Conservation (phyloP, 2,888 invertebrate species). For the Meteorus cinctellus region DNA sequence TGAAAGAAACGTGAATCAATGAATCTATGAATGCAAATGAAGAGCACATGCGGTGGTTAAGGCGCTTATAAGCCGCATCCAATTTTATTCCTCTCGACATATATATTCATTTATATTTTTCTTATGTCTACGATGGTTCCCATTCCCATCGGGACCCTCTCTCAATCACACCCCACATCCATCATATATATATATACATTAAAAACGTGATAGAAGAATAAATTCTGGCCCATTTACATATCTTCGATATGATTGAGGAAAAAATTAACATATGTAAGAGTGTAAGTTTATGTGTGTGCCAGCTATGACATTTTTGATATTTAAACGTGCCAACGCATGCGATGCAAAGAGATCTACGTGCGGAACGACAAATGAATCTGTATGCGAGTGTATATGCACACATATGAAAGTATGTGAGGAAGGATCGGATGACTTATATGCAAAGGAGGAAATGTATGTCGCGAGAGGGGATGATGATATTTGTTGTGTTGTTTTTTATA, state of each 20-base stretch:
- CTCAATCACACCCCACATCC: slow-evolving; percentile 31
- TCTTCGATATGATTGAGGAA: slow-evolving; percentile 67
- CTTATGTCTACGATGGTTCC: slow-evolving; percentile 60
- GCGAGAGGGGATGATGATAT: slow-evolving; percentile 5
- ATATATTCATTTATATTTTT: not conserved
- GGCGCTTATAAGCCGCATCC: slow-evolving; percentile 63
- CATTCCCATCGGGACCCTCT: slow-evolving; percentile 70
- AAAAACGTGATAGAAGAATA: slow-evolving; percentile 67
- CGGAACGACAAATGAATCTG: slow-evolving; percentile 43
- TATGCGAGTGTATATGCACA: slow-evolving; percentile 16
- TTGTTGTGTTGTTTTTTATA: not conserved
- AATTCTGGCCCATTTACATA: slow-evolving; percentile 73
- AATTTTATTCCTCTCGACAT: not conserved
- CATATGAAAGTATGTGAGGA: slow-evolving; percentile 47
- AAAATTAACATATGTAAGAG: slow-evolving; percentile 2
- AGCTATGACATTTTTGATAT: slow-evolving; percentile 61
- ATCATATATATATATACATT: slow-evolving; percentile 33
- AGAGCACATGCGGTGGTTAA: slow-evolving; percentile 68
- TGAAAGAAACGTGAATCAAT: slow-evolving; percentile 1
- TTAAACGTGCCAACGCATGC: slow-evolving; percentile 69
- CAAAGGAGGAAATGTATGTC: slow-evolving; percentile 40
- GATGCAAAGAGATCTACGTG: slow-evolving; percentile 55
- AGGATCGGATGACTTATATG: slow-evolving; percentile 63
- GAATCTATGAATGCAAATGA: slow-evolving; percentile 10
- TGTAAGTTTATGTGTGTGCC: slow-evolving; percentile 50